Percentiles rank a stretch among this genome's conserved stretches.
Evolutionary conservation across 2,888 invertebrate species (phyloP).

Genomic region (Bimastos eiseni): DNA sequence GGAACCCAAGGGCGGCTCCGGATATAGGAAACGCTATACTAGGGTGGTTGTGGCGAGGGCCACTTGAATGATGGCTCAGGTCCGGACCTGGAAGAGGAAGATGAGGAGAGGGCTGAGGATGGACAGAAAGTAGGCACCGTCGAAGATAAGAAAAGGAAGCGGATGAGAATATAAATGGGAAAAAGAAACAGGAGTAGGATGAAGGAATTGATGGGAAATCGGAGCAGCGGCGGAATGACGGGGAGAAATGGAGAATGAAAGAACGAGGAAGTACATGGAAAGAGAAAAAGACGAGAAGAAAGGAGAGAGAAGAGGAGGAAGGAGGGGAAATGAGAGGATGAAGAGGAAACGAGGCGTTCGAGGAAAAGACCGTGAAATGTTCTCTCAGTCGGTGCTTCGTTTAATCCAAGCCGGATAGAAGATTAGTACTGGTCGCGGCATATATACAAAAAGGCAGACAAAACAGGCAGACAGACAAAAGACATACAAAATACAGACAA

Average conservation of each 20-base stretch:
- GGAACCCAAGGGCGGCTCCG: background rate
- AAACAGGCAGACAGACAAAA: background rate
- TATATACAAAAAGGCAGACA: background rate
- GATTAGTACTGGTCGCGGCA: no score
- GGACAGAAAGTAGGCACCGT: conserved; percentile 8
- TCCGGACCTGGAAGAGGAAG: background rate
- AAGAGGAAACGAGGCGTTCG: background rate
- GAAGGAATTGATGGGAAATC: background rate
- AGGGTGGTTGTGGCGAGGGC: background rate
- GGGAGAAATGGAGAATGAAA: background rate
- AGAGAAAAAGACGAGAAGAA: background rate
- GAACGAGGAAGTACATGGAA: no score
- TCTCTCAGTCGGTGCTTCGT: background rate
- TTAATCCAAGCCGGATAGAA: no score
- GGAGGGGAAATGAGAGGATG: background rate
- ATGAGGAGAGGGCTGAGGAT: background rate
- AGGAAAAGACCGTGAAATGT: background rate
- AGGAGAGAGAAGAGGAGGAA: background rate
- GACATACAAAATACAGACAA: no score
- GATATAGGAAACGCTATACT: background rate
- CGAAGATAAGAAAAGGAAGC: background rate
- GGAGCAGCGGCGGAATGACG: background rate
- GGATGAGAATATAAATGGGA: conserved; percentile 1
- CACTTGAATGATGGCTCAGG: background rate
- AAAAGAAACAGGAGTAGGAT: conserved; percentile 4